Base-by-base conservation (phyloP, 2,113 vertebrate genomes). In the Oriolus oriolus region DNA sequence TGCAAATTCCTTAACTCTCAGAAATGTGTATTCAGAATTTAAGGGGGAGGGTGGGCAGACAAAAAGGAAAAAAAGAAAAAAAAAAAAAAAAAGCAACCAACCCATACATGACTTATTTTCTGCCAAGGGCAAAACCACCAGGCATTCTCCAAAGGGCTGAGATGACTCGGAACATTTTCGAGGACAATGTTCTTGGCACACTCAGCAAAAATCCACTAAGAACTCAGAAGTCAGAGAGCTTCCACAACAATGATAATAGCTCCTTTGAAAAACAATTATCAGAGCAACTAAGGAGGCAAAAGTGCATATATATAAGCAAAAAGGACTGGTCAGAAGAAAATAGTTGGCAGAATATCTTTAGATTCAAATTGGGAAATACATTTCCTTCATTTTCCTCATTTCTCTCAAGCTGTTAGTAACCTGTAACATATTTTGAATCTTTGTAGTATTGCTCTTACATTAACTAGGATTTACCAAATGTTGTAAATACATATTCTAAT, bases 401-500 rank as follows among this genome's bases (percentile, higher is more conserved):
- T 66, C 39, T 66, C 28, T 80, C 20, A 19, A 93, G 28, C 7
- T 74, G 30, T 57, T 84, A 84, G 18, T 28, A 87, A 60, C 18
- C 12, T 50, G 20, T 11, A 73, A 79, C 2, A 5, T 19, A 69
- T 44, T 91, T 64, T 71, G 11, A 24, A 70, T 33, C 76, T 93
- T 27, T 75, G 22, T 15, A 53, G 16, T n/a, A 68, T 18, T 52
- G 22, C 53, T 71, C 23, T 71, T 54, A 87, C 65, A 76, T 71
- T 64, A 71, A 79, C 44, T 28, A 41, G 6, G 16, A 52, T 53
- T 94, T 85, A 79, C 9, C 35, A 53, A 52, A 65, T 26, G 68
- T 68, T 82, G 28, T 87, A 95, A 94, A 61, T 52, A 91, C 31
- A 73, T 68, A 79, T 70, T 88, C 66, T 91, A 96, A 78, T 63